Evolutionary conservation across 2,888 invertebrate genomes (phyloP), one percentile per base, ranked within the genome.

Genomic region (Oscheius sp.): DNA sequence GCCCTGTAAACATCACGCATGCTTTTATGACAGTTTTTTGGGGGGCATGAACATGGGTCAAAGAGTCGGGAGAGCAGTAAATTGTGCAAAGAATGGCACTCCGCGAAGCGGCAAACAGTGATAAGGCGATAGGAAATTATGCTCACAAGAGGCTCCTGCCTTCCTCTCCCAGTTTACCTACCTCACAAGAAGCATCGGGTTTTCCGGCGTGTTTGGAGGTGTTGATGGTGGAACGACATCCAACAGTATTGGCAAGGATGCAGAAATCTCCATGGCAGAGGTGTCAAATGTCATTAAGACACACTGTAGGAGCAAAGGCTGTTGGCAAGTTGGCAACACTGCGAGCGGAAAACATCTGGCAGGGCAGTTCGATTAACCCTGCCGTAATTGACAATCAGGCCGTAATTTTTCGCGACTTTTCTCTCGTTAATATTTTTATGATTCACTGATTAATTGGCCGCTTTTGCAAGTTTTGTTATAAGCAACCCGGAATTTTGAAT

Each of bases 381-480:
- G 42, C 63, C 63, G 48, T 63, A 63, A 63, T 48, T 63, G 63
- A 63, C 48, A 63, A 63, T 63, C 60, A 60, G 60, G 42, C 42
- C 42, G 42, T 42, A 7, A 42, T 42, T 3, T 21, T 42, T 42
- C 42, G 42, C 42, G 4, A 42, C 42, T 42, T 42, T 42, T 42
- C 42, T 42, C 42, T 21, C 42, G 7, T 0, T 42, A 0, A 42
- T 42, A 42, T 42, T 42, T 42, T 42, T 0, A 42, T 42, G 42
- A 42, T 42, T 42, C 42, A 42, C 42, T 42, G 42, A 42, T 42
- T 42, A 42, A 0, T 42, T 42, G 42, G 42, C 42, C 3, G 42
- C 42, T 42, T 42, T 42, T 42, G 42, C 42, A 42, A 21, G 21
- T 21, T 21, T 21, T 42, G 42, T 7, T 42, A 42, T 42, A 42